Base-by-base conservation (phyloP, 2,113 vertebrate species). In the Gulo gulo region DNA sequence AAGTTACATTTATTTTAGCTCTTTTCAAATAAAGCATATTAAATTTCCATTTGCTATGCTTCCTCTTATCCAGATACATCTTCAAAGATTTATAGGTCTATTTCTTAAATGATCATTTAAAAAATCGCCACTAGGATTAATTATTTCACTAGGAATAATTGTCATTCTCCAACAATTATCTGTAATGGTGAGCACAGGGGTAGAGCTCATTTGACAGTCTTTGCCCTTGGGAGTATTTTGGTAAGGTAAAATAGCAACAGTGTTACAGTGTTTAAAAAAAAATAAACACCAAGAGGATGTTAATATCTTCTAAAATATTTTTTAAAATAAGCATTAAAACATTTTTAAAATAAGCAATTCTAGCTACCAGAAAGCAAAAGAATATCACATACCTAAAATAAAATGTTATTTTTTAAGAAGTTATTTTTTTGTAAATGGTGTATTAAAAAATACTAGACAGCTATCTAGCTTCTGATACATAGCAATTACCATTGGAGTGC, bases 71-170 rank as follows among this genome's bases (percentile, higher is more conserved):
- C 21, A 88, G 34, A 88, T 65, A 47, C 1, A 91, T 88, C 57
- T 85, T 94, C 23, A 59, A 80, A 55, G 81, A 95, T 93, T 91
- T 93, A 94, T 88, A 81, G 50, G 23, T 86, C 26, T 55, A 78
- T 88, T 96, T 94, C 74, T 87, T 84, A 89, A 92, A 86, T 81
- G 34, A 63, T 76, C 39, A 91, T n/a, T 94, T 94, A 12, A 52
- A 76, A 97, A 93, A 71, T 73, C 94, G 16, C 16, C 23, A 59
- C 31, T 93, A 92, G 63, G 8, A 93, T 88, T 79, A 84, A 94
- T 92, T 91, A 89, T 71, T 94, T 95, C 7, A 57, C 16, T 50
- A 78, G 50, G 10, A 63, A 45, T 57, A 85, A 96, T 88, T 94
- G 14, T 71, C 36, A 59, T 65, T 88, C 26, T 65, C 29, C 21